A percentile compares a stretch with the other conserved stretches of the same genome.
Evolutionary conservation across 2,797 vertebrate genomes (phyloP).

Genomic region (Spinus pinus): DNA sequence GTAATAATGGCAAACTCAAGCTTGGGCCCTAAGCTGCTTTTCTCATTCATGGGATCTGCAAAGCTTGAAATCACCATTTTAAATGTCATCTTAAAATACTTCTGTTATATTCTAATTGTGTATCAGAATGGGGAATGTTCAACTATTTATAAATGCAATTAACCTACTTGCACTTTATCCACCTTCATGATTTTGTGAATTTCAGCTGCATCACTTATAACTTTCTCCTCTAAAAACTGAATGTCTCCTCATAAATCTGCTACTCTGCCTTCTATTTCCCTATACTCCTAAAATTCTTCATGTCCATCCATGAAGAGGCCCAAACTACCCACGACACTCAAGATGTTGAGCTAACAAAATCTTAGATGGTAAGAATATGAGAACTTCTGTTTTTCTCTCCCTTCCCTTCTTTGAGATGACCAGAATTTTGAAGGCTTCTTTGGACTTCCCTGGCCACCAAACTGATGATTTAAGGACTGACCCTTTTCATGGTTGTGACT

Average conservation of each 20-base stretch:
- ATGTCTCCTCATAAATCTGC: background rate
- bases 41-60: background rate
- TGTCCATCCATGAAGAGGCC: background rate
- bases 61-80: background rate
- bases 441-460: background rate
- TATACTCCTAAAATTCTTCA: background rate
- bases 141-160: background rate
- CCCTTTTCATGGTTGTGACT: background rate
- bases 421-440: background rate
- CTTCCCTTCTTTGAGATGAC: background rate
- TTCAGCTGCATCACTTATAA: background rate
- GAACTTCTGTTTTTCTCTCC: background rate
- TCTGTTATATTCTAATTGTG: background rate
- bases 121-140: background rate
- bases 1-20: background rate
- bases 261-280: background rate
- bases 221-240: background rate
- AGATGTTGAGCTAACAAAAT: background rate
- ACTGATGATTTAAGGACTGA: background rate
- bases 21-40: background rate
- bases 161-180: background rate
- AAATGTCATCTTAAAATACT: background rate
- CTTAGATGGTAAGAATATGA: background rate
- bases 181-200: background rate
- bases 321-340: background rate